Evolutionary conservation across 2,113 vertebrate genomes (phyloP), one percentile per base, ranked within the genome.

Genomic region (Carettochelys insculpta): DNA sequence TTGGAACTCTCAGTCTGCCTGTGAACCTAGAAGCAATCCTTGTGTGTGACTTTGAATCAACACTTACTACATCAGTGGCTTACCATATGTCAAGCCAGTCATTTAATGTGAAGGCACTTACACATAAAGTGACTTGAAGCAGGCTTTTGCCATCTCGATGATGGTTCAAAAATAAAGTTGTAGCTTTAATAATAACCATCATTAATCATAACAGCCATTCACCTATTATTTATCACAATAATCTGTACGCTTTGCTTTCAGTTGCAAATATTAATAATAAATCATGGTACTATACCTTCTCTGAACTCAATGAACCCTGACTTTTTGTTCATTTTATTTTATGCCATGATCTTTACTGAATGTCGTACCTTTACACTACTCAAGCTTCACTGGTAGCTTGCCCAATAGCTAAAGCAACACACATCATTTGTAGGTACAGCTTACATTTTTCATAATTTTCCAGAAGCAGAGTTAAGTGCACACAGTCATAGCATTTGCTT

Each of bases 31-130:
- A 90, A 80, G 84, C 68, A 56, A 89, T 86, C 73, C 56, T 86
- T 85, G 34, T 76, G 77, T 78, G 73, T 76, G 71, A 65, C 65
- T 94, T 90, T 56, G 71, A 93, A 50, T 92, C 81, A 85, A 87
- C 80, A 75, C 43, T 83, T 93, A 12, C 87, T 86, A 71, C n/a
- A 58, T 87, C 76, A 84, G 48, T 83, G 52, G n/a, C 83, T 93
- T 83, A 78, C 92, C 53, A 41, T 83, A 71, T 90, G 83, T 68
- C 87, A 86, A 82, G 41, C 84, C 91, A 87, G 81, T 85, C 78
- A 34, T n/a, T 65, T 85, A 85, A 76, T 68, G 84, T 84, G 92
- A 85, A 90, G 85, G n/a, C 87, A 82, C 81, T 80, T 93, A 76
- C 54, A 78, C 82, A 73, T 38, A 75, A 52, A 93, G 51, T 80